A percentile compares a stretch with the other conserved stretches of the same genome.
phyloP scores from a whole-genome alignment of 2,113 vertebrate species.

The Ailuropoda melanoleuca region DNA sequence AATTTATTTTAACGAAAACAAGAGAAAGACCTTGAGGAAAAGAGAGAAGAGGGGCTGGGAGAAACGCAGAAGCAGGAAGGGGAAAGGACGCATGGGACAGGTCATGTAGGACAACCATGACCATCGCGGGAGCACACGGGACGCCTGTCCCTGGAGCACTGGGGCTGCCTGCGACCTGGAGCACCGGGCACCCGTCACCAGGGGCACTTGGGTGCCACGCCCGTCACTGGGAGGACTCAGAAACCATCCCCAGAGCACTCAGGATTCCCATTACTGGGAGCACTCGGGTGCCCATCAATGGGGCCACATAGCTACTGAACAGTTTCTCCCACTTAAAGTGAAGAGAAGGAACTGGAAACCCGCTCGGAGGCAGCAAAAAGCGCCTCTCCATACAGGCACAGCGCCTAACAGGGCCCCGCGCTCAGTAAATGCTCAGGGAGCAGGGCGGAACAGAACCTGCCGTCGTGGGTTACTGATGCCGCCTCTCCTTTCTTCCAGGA shows the following conservation, averaged over 20 bases:
- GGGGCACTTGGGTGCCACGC: neutral
- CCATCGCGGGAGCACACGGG: no score
- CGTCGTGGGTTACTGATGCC: no score
- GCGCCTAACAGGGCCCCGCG: no score
- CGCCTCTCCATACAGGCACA: neutral
- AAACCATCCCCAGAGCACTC: neutral
- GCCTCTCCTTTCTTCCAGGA: neutral
- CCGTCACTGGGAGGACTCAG: neutral
- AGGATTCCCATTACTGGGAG: neutral
- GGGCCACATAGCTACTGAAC: neutral
- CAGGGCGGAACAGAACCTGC: neutral
- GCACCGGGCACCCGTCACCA: neutral
- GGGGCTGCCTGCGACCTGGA: neutral
- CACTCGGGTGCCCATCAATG: neutral
- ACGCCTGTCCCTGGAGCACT: neutral
- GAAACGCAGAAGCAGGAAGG: neutral
- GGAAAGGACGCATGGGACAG: neutral
- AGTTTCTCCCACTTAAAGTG: neutral
- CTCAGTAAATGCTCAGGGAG: neutral
- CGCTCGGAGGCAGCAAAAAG: neutral
- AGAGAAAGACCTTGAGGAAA: neutral
- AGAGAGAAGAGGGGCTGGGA: neutral
- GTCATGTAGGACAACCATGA: rapidly evolving
- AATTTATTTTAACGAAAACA: neutral
- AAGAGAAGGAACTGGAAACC: neutral